Evolutionary conservation across 2,888 invertebrate species (phyloP), one percentile per base, ranked within the genome.

Genomic region (Sphaeridia pumilis): DNA sequence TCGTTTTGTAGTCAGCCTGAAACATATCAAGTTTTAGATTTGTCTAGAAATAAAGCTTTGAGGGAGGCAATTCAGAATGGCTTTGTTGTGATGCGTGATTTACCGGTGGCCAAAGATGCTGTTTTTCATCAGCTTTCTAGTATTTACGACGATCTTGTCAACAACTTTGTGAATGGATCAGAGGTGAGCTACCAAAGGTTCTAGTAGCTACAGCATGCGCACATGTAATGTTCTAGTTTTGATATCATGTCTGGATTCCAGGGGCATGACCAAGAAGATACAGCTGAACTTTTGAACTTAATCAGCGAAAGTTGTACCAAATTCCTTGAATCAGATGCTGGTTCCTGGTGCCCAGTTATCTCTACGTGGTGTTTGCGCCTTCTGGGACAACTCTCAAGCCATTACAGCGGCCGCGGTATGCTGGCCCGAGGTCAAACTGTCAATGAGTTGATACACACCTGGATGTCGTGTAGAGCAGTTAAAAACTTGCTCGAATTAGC

Each of bases 21-120:
- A 12, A 17, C 12, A n/a, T 4, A 27, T 4, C n/a, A 25, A n/a
- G 20, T 34, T 26, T 28, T 28, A 22, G 31, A 46, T 17, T 7
- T 46, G 3, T 5, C 27, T 14, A 26, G 3, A 20, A 12, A 26
- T 17, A 14, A 14, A 21, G 2, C 3, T 3, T 20, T 26, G 3
- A 2, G 5, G 21, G 46, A 46, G 5, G 26, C 22, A 10, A 12
- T 28, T n/a, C 17, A 46, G 12, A 46, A 31, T 4, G 72, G 72
- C 1, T 66, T 90, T 49, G 76, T 76, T 49, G 73, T 94, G 12
- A 72, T 94, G 38, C 84, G 84, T 69, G 81, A 81, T 58, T 76
- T 93, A 48, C 93, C 93, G 5, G 84, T 90, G 1, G 81, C 88
- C 2, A 76, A 90, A 57, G 84, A 86, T 70, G 87, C 92, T 3